Evolutionary conservation across 2,888 invertebrate species (phyloP), one percentile per base, ranked within the genome.

Genomic region (Scaptomyza tumidula): DNA sequence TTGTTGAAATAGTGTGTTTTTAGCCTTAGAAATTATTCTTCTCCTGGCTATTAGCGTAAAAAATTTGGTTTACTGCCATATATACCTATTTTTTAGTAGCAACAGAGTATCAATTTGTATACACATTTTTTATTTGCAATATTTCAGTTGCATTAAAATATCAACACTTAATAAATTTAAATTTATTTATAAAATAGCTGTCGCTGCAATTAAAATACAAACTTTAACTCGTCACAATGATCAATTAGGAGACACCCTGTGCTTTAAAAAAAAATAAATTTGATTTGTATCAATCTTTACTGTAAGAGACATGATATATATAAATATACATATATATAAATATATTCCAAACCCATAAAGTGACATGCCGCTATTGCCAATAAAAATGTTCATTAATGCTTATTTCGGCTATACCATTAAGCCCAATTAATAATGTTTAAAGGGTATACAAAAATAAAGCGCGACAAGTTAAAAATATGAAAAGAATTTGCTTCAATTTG

Each of bases 401-500:
- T 29, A 7, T 29, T 7, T 7, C 29, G 29, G 7, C 7, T 7
- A 7, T 29, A 2, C 7, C 7, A 7, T 19, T 49, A 13, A 5
- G 10, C 13, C 5, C 31, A 33, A 19, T 35, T 6, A 11, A 5
- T 13, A 14, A 24, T 31, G 13, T 2, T 24, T 31, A 7, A 10
- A 44, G 50, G 43, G 48, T 45, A 58, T 53, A 1, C 0, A 7
- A 19, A 39, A 6, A 11, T n/a, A n/a, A 1, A 33, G 11, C 11
- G 7, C 2, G 4, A 6, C 1, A 3, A 35, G 19, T 0, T 7
- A 55, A 41, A 50, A n/a, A 33, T 19, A 46, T 33, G 16, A 50
- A 41, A 49, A 31, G 37, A 49, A 31, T 53, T 9, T 62, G 45
- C 39, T 39, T 9, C 48, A 65, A 67, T 54, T 50, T 53, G 48